A percentile compares a stretch with the other conserved stretches of the same genome.
Evolutionary conservation across 1,140 invertebrate genomes (phyloP).

Genomic region (Steinernema feltiae): DNA sequence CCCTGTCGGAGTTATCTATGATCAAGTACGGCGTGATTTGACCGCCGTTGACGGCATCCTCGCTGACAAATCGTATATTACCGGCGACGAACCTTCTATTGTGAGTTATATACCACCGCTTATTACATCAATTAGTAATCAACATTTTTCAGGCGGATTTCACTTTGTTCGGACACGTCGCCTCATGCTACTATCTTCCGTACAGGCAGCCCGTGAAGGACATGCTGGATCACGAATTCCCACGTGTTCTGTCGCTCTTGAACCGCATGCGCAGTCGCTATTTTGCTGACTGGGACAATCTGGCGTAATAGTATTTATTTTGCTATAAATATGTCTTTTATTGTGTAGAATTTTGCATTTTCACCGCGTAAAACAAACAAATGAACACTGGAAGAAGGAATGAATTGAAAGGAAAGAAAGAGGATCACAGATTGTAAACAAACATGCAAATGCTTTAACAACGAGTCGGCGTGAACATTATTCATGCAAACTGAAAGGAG

Average conservation of each 20-base stretch:
- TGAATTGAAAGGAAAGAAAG: background rate
- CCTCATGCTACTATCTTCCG: constrained; percentile 6
- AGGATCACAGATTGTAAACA: constrained; percentile 14
- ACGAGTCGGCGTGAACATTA: background rate
- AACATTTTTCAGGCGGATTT: constrained; percentile 16
- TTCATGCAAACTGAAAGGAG: background rate
- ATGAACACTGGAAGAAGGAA: background rate
- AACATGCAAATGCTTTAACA: background rate
- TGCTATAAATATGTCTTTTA: background rate
- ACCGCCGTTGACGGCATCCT: constrained; percentile 4
- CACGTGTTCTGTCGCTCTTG: background rate
- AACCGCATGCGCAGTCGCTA: background rate
- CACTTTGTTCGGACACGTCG: constrained; percentile 14
- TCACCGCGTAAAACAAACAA: constrained; percentile 14
- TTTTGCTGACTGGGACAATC: constrained; percentile 9
- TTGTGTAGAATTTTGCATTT: background rate
- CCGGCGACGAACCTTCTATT: background rate
- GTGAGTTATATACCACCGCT: background rate
- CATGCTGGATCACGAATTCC: constrained; percentile 14
- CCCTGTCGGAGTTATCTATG: background rate
- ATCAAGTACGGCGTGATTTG: background rate
- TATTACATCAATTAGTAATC: background rate
- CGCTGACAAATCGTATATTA: background rate
- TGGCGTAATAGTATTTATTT: too few relatives aligned
- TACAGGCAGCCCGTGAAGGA: constrained; percentile 9